Conservation (phyloP, 2,797 vertebrate species). For the Chelmon rostratus region DNA sequence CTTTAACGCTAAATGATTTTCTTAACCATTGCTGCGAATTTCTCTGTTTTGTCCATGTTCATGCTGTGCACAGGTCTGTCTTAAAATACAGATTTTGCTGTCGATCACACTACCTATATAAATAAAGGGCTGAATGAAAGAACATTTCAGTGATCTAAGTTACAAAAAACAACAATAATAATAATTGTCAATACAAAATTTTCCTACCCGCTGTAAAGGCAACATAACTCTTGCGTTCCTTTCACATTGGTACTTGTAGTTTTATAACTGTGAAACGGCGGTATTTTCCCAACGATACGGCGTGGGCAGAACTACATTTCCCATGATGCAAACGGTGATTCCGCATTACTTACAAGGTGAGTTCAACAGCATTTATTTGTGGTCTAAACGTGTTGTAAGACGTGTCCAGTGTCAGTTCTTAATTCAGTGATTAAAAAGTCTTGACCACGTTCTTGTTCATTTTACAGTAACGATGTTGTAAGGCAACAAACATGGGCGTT, state of each 20-base stretch:
- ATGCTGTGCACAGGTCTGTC: too few relatives aligned
- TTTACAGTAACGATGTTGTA: accelerated
- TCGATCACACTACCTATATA: too few relatives aligned
- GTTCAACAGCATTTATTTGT: conserved; percentile 19
- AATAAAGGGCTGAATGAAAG: too few relatives aligned
- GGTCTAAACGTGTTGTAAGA: background rate
- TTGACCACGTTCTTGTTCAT: background rate
- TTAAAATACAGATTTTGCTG: too few relatives aligned
- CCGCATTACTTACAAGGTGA: conserved; percentile 63
- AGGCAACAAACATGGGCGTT: background rate
- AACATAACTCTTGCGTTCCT: background rate
- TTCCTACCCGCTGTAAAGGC: background rate
- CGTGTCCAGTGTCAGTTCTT: accelerated
- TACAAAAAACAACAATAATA: too few relatives aligned
- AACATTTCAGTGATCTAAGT: background rate
- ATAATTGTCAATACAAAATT: too few relatives aligned
- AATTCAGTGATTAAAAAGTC: accelerated
- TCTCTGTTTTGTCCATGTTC: too few relatives aligned
- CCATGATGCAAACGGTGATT: conserved; percentile 45
- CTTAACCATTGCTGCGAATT: too few relatives aligned
- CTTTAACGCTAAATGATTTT: too few relatives aligned
- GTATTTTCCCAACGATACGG: accelerated
- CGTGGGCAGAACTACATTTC: conserved; percentile 60
- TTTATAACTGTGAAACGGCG: background rate
- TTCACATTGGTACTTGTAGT: conserved; percentile 71